Percentiles rank a stretch among this genome's conserved stretches.
phyloP scores from a whole-genome alignment of 2,888 invertebrate species.

The Agriopis marginaria region DNA sequence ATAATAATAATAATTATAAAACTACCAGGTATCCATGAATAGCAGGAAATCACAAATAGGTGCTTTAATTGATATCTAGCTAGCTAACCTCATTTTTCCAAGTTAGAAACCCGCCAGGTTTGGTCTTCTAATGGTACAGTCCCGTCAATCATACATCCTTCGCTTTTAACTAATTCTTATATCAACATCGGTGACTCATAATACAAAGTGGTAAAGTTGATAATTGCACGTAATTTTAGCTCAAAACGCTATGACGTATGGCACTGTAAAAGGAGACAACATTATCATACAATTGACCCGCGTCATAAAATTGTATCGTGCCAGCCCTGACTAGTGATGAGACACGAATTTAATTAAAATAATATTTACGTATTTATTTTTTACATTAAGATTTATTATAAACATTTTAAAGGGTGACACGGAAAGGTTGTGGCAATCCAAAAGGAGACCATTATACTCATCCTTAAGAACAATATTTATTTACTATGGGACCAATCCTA shows the following conservation, averaged over 20 bases:
- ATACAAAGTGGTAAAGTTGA: slow-evolving; percentile 40
- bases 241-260: slow-evolving; percentile 65
- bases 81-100: slow-evolving; percentile 8
- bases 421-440: no score
- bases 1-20: no score
- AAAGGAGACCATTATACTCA: no score
- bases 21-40: background rate
- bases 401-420: no score
- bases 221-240: slow-evolving; percentile 30
- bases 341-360: slow-evolving; percentile 12
- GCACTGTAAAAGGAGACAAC: slow-evolving; percentile 71
- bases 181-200: slow-evolving; percentile 45
- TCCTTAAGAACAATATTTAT: no score
- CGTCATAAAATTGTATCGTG: slow-evolving; percentile 57
- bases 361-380: no score
- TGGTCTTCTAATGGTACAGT: slow-evolving; percentile 30
- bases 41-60: slow-evolving; percentile 17
- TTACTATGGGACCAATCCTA: no score
- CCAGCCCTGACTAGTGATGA: slow-evolving; percentile 52
- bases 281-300: slow-evolving; percentile 82
- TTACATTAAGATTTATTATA: no score
- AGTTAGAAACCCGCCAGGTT: slow-evolving; percentile 22
- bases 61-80: slow-evolving; percentile 1
- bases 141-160: slow-evolving; percentile 27
- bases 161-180: slow-evolving; percentile 26